Percentiles rank a stretch among this genome's conserved stretches.
phyloP scores from a whole-genome alignment of 2,113 vertebrate species.

The Macrotis lagotis region DNA sequence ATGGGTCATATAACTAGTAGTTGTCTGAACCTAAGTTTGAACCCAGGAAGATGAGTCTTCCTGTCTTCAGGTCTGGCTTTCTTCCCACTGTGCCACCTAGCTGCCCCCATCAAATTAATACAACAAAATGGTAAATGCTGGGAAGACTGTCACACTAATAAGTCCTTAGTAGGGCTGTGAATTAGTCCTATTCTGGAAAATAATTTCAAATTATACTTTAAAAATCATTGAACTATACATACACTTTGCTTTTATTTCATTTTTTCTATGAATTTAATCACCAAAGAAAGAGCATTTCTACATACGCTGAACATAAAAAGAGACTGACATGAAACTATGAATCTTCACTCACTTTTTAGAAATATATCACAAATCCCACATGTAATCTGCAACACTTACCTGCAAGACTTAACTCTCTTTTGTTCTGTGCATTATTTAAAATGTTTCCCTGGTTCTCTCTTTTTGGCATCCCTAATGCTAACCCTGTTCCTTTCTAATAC shows the following conservation, averaged over 20 bases:
- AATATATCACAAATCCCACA: not conserved
- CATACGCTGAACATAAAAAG: not conserved
- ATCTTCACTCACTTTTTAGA: not conserved
- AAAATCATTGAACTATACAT: not conserved
- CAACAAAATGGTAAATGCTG: not conserved
- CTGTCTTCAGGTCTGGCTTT: no score
- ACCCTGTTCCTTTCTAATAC: not conserved
- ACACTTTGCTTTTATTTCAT: not conserved
- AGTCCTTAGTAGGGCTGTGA: not conserved
- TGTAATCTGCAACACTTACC: not conserved
- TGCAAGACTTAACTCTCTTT: not conserved
- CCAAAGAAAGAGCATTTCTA: not conserved
- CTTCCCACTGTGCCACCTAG: not conserved
- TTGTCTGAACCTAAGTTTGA: not conserved
- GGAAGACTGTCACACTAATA: not conserved
- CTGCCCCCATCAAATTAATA: not conserved
- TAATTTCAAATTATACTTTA: not conserved
- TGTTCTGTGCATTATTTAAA: not conserved
- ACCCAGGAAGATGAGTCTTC: not conserved
- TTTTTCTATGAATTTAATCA: not conserved
- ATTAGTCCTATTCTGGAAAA: not conserved
- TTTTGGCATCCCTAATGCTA: not conserved
- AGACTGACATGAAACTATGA: not conserved
- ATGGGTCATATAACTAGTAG: not conserved
- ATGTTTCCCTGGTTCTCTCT: not conserved